Conservation (phyloP, 1,140 invertebrate species). For the Drosophila watanabei region DNA sequence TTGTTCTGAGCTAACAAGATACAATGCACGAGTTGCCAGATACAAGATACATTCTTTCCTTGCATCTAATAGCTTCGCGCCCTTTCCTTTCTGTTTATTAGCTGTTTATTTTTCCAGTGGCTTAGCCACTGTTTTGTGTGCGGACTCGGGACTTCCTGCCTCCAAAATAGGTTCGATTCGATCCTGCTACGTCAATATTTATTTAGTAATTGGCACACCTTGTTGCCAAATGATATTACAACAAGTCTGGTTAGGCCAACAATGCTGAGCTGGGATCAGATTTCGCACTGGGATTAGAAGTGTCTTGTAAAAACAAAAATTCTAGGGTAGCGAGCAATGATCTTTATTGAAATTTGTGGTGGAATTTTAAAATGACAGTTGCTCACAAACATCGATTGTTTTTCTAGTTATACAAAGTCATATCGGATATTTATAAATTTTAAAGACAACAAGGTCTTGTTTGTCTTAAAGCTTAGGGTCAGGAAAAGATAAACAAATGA, state of each 20-base stretch:
- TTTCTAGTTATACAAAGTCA: slow-evolving; percentile 6
- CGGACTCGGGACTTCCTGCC: slow-evolving; percentile 37
- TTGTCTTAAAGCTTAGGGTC: neutral
- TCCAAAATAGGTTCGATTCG: slow-evolving; percentile 50
- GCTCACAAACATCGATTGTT: neutral
- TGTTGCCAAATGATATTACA: slow-evolving; percentile 43
- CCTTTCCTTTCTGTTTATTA: slow-evolving; percentile 21
- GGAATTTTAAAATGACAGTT: slow-evolving; percentile 10
- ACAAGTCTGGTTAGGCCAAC: slow-evolving; percentile 9
- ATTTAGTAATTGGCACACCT: slow-evolving; percentile 71
- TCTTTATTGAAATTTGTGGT: neutral
- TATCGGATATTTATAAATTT: neutral
- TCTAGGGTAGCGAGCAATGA: neutral
- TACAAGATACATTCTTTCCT: slow-evolving; percentile 46
- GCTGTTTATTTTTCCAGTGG: slow-evolving; percentile 60
- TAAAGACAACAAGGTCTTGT: neutral
- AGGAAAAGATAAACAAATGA: neutral
- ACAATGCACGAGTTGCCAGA: slow-evolving; percentile 28
- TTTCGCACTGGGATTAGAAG: neutral
- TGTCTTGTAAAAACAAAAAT: slow-evolving; percentile 2
- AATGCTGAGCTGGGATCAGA: slow-evolving; percentile 9
- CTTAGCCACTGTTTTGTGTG: slow-evolving; percentile 50
- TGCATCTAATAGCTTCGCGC: slow-evolving; percentile 41
- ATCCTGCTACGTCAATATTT: slow-evolving; percentile 66
- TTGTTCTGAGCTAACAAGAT: slow-evolving; percentile 73